Percentiles rank a stretch among this genome's conserved stretches.
Evolutionary conservation across 2,797 vertebrate genomes (phyloP).

Genomic region (Ptychadena robeensis): DNA sequence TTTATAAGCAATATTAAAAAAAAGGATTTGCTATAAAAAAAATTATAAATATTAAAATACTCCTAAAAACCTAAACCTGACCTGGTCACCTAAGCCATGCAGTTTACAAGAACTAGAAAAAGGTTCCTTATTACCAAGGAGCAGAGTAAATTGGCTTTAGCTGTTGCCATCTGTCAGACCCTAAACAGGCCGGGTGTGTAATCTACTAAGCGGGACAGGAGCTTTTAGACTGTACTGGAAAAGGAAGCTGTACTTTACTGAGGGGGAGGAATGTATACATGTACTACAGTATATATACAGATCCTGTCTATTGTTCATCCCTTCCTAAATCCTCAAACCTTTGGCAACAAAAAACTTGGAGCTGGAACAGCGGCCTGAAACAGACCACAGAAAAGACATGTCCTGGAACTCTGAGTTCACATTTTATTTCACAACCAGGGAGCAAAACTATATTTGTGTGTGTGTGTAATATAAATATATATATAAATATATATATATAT

Average conservation of each 20-base stretch:
- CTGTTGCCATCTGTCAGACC: conserved; percentile 87
- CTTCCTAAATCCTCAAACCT: conserved; percentile 42
- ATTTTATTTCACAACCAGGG: neutral
- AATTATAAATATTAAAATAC: neutral
- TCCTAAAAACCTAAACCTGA: neutral
- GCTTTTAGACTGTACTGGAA: conserved; percentile 77
- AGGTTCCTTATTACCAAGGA: conserved; percentile 73
- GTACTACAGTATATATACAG: conserved; percentile 43
- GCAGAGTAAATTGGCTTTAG: conserved; percentile 86
- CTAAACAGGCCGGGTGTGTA: conserved; percentile 91
- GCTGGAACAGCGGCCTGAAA: conserved; percentile 1
- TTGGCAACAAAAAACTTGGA: conserved; percentile 25
- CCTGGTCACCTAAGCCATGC: conserved; percentile 47
- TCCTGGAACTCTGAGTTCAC: conserved; percentile 23
- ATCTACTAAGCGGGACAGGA: conserved; percentile 89
- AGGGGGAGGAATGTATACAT: conserved; percentile 35
- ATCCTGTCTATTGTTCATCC: conserved; percentile 56
- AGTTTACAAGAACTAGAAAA: conserved; percentile 64
- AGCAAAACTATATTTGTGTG: too few species aligned
- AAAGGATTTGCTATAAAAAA: neutral
- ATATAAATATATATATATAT: too few species aligned
- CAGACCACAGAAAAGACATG: conserved; percentile 1
- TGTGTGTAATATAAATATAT: too few species aligned
- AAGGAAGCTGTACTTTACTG: conserved; percentile 58
- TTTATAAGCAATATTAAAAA: neutral